Conservation (phyloP, 2,888 invertebrate genomes). For the Myopa tessellatipennis region DNA sequence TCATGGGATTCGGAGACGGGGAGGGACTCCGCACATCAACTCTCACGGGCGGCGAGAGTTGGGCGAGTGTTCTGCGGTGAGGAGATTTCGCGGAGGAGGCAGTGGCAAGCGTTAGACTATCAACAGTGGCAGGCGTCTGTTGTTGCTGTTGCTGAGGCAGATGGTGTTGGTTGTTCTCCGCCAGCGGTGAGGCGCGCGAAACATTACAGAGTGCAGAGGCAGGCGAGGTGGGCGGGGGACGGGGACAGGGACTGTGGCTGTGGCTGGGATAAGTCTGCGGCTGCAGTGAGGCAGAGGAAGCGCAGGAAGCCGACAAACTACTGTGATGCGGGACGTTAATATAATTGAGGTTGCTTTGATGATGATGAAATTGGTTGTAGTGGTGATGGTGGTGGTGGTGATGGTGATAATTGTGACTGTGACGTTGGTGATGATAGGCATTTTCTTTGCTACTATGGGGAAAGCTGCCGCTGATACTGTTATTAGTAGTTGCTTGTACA, state of each 20-base stretch:
- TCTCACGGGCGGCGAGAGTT: slow-evolving; percentile 36
- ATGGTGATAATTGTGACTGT: slow-evolving; percentile 56
- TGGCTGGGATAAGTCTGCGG: slow-evolving; percentile 20
- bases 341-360: slow-evolving; percentile 43
- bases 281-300: not conserved
- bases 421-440: slow-evolving; percentile 54
- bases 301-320: slow-evolving; percentile 44
- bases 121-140: not conserved
- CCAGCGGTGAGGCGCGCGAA: slow-evolving; percentile 41
- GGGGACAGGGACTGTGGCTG: slow-evolving; percentile 46
- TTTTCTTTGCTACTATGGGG: slow-evolving; percentile 65
- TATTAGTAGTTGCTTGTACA: slow-evolving; percentile 68
- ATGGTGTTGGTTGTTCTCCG: slow-evolving; percentile 9
- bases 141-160: slow-evolving; percentile 14
- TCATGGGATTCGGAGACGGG: slow-evolving; percentile 26
- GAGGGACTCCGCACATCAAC: not conserved
- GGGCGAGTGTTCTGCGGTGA: slow-evolving; percentile 38
- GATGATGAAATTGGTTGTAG: slow-evolving; percentile 44
- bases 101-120: not conserved
- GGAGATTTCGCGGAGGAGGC: slow-evolving; percentile 32
- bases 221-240: slow-evolving; percentile 42
- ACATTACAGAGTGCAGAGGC: slow-evolving; percentile 36
- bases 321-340: slow-evolving; percentile 39
- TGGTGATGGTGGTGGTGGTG: slow-evolving; percentile 52
- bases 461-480: slow-evolving; percentile 62